phyloP scores from a whole-genome alignment of 64 coral and sea anemone genomes.

The Dendronephthya gigantea region DNA sequence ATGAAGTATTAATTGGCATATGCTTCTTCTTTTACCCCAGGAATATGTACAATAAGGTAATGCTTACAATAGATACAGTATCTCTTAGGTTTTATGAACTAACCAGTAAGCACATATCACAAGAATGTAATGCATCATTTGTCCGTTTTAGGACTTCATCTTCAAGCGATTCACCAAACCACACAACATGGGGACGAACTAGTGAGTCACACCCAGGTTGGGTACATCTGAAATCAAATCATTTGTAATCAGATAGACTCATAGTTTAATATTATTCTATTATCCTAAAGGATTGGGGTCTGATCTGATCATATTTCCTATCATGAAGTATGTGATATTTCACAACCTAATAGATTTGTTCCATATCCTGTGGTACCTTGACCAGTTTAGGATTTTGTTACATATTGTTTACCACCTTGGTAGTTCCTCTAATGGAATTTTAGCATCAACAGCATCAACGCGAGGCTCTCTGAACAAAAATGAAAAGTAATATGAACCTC shows the following conservation, averaged over 20 bases:
- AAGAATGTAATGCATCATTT: conserved; percentile 37
- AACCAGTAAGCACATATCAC: conserved; percentile 90
- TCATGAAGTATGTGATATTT: no score
- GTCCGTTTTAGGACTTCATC: conserved; percentile 26
- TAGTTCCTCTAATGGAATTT: conserved; percentile 57
- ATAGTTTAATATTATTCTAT: no score
- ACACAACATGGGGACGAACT: conserved; percentile 87
- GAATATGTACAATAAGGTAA: no score
- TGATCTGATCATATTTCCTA: no score
- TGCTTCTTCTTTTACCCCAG: no score
- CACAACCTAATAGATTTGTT: no score
- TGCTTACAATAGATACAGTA: no score
- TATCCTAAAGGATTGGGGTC: no score
- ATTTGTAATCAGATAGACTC: background rate
- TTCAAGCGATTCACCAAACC: conserved; percentile 80
- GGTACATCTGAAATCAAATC: conserved; percentile 36
- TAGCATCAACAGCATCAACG: conserved; percentile 60
- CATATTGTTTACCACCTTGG: conserved; percentile 50
- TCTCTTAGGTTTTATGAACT: background rate
- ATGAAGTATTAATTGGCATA: no score
- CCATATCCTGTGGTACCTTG: no score
- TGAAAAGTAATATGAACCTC: background rate
- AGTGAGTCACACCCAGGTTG: conserved; percentile 51
- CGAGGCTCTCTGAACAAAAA: conserved; percentile 58
- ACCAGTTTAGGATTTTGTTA: background rate